A percentile compares a stretch with the other conserved stretches of the same genome.
phyloP scores from a whole-genome alignment of 2,797 vertebrate species.

The Chlorospingus flavigularis region DNA sequence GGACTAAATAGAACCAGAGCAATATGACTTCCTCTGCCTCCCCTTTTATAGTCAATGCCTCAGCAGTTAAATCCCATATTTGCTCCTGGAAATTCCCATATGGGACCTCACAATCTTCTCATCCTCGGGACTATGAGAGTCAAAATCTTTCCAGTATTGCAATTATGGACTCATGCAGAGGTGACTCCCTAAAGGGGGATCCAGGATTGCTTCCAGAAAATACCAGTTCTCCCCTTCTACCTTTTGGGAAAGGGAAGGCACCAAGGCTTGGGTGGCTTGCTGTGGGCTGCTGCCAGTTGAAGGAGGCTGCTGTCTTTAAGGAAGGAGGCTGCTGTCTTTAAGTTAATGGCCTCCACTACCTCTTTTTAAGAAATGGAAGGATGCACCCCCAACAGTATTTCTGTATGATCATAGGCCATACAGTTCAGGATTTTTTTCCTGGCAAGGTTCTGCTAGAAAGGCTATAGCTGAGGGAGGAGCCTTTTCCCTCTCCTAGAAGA shows the following conservation, averaged over 20 bases:
- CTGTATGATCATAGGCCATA: background rate
- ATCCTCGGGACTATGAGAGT: fast-evolving
- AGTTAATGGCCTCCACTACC: background rate
- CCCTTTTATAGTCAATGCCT: background rate
- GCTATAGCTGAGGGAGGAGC: background rate
- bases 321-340: background rate
- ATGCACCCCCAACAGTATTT: background rate
- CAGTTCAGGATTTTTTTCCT: background rate
- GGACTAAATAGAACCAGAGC: background rate
- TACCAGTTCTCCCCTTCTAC: background rate
- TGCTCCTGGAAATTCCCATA: background rate
- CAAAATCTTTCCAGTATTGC: background rate
- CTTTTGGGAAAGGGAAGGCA: background rate
- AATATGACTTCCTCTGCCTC: background rate
- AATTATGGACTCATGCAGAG: background rate
- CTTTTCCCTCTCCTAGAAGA: background rate
- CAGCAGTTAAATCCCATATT: background rate
- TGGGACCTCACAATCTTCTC: background rate
- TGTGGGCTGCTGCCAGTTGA: background rate
- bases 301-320: background rate
- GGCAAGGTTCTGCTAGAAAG: background rate
- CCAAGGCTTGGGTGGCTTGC: background rate
- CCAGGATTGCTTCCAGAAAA: background rate
- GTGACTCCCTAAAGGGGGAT: background rate
- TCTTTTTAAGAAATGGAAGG: background rate